These are phyloP conservation scores for Lanius collurio DNA, from an alignment of 2,113 vertebrate genomes.

Conservation along the genomic window DNA sequence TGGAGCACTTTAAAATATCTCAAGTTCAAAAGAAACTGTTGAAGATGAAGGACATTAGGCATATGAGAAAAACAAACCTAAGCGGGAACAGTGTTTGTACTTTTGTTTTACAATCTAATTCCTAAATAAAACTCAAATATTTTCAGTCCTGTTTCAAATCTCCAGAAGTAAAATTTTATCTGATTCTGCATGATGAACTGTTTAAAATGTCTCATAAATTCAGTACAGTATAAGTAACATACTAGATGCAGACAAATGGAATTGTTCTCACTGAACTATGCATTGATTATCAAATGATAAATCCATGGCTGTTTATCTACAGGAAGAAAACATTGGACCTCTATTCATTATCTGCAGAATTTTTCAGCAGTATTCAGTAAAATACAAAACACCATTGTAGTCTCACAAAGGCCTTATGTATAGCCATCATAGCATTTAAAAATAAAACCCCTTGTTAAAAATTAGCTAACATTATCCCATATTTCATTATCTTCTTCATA, in stretches of 20 bases:
- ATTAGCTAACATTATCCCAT: not conserved
- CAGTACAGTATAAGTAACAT: not conserved
- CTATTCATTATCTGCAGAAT: slow-evolving; percentile 10
- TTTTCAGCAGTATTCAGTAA: slow-evolving; percentile 14
- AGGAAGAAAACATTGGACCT: slow-evolving; percentile 10
- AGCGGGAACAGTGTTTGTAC: not conserved
- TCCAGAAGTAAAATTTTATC: not conserved
- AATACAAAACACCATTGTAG: not conserved
- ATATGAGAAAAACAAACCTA: not conserved
- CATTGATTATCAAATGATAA: slow-evolving; percentile 30
- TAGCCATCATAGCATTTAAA: not conserved
- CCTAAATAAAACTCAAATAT: not conserved
- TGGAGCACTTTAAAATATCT: not conserved
- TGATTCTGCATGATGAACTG: not conserved
- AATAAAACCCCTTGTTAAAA: slow-evolving; percentile 10
- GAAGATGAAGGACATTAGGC: not conserved
- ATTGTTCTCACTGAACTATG: not conserved
- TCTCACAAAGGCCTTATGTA: slow-evolving; percentile 7
- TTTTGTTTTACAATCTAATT: not conserved
- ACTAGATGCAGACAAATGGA: not conserved
- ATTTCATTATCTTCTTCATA: slow-evolving; percentile 9
- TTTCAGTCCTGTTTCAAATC: not conserved
- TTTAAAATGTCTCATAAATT: not conserved
- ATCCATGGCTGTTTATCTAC: slow-evolving; percentile 24
- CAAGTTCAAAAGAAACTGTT: not conserved